These are phyloP conservation scores for Xylota sylvarum DNA, from an alignment of 2,888 invertebrate species.

Conservation along the genomic window DNA sequence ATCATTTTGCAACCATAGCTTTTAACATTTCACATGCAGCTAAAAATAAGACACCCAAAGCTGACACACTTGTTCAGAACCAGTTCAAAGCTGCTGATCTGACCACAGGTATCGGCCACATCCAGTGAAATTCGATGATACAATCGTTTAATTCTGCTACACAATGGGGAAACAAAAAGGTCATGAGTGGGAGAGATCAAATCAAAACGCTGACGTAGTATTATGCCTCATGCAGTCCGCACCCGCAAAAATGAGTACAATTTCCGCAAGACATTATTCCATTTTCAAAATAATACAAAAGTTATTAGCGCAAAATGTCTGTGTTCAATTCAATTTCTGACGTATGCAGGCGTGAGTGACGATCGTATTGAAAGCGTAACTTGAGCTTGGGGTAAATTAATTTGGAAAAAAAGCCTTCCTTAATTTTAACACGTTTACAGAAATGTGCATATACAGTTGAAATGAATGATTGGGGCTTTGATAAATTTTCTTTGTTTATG, in stretches of 20 bases:
- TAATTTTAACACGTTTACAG: conserved; percentile 7
- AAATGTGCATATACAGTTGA: background rate
- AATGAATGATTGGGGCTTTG: background rate
- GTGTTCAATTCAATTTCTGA: conserved; percentile 1
- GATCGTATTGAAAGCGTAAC: background rate
- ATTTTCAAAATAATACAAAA: background rate
- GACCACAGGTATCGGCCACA: background rate
- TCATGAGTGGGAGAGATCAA: conserved; percentile 12
- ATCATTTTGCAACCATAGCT: background rate
- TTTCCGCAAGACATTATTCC: conserved; percentile 1
- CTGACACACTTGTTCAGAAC: conserved; percentile 22
- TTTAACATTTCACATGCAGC: background rate
- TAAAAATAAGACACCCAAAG: conserved; percentile 4
- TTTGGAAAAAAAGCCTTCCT: background rate
- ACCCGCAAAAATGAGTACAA: background rate
- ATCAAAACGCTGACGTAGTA: conserved; percentile 9
- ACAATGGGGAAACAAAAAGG: background rate
- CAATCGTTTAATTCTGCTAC: background rate
- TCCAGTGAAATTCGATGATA: conserved; percentile 7
- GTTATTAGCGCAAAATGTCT: background rate
- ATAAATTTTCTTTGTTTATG: background rate
- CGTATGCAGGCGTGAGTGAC: background rate
- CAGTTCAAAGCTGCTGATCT: conserved; percentile 21
- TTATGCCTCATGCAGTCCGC: background rate
- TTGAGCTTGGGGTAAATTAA: background rate